Evolutionary conservation across 1,140 invertebrate species (phyloP), one percentile per base, ranked within the genome.

Genomic region (Spodoptera frugiperda): DNA sequence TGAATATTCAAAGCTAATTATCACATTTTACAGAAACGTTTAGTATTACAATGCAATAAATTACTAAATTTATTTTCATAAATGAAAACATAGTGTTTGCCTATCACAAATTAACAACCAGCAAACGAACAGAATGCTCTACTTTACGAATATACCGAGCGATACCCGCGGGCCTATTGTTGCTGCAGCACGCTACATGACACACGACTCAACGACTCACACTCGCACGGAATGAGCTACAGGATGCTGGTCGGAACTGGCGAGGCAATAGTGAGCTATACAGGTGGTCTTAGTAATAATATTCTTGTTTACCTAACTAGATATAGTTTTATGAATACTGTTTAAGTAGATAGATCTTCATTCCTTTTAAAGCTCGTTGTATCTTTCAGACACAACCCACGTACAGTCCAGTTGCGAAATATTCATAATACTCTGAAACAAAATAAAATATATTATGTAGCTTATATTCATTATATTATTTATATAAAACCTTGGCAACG

Each of bases 261-360:
- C 87, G 88, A 91, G 87, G 87, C 86, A 88, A 82, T 85, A 86
- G 84, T 83, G 85, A 87, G 84, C 84, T 89, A 82, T 74, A 74
- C 80, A 84, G 83, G 78, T 86, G 86, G 74, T 84, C 80, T 81
- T 82, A 85, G 77, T 81, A 83, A 80, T 83, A 81, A 81, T 83
- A 86, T 83, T 87, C 77, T 85, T 84, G 78, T 83, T 84, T 85
- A 87, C 82, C 78, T 91, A 91, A 87, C 82, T 90, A 91, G 79
- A 93, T 89, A 87, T 91, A 91, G 88, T 88, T 86, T 87, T 88
- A 88, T 86, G 87, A 93, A 93, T 93, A 93, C 92, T 93, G 92
- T 91, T 93, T 85, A 86, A 84, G 87, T 91, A 89, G 86, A 91
- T 89, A 93, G 91, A 92, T 93, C 91, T 91, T 91, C 84, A 82